Evolutionary conservation across 1,140 invertebrate species (phyloP), one percentile per base, ranked within the genome.

Genomic region (Apis florea): DNA sequence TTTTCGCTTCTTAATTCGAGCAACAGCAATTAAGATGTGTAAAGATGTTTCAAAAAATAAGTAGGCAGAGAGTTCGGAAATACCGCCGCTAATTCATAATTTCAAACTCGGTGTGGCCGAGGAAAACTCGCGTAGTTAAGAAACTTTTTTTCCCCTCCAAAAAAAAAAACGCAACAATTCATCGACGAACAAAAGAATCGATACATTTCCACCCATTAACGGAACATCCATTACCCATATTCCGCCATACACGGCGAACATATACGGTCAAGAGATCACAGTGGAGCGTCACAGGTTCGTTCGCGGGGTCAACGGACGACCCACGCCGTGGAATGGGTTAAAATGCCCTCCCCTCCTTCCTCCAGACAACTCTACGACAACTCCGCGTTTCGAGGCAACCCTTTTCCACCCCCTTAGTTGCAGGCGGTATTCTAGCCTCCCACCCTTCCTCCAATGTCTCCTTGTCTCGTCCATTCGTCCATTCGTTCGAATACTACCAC

Each of bases 231-330:
- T 70, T 26, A 56, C 19, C 6, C 12, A 19, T 11, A 71, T 71
- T 71, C n/a, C 47, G 2, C 8, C 19, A 9, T 15, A 56, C 17
- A 31, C 40, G 21, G 9, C 19, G 9, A 12, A 71, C 31, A 24
- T 21, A 56, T 61, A 82, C 82, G 84, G 82, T 66, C 56, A 76
- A 63, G 69, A 88, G 89, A 89, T 89, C 88, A 90, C 88, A 83
- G 90, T 82, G 73, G 68, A 61, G 64, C 64, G 66, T 64, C 63
- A 76, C 75, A 82, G 82, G 87, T 85, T 86, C 79, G 82, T 69
- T 83, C 67, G 79, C 83, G 90, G 85, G 89, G 88, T 90, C 90
- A 90, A 87, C 84, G 87, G 80, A 89, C 89, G 90, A 90, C 79
- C 89, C 80, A 49, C 77, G 74, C 64, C 81, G 79, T 82, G 83